A percentile compares a stretch with the other conserved stretches of the same genome.
Conservation (phyloP, 2,797 vertebrate genomes). For the Eurystomus glaucurus region DNA sequence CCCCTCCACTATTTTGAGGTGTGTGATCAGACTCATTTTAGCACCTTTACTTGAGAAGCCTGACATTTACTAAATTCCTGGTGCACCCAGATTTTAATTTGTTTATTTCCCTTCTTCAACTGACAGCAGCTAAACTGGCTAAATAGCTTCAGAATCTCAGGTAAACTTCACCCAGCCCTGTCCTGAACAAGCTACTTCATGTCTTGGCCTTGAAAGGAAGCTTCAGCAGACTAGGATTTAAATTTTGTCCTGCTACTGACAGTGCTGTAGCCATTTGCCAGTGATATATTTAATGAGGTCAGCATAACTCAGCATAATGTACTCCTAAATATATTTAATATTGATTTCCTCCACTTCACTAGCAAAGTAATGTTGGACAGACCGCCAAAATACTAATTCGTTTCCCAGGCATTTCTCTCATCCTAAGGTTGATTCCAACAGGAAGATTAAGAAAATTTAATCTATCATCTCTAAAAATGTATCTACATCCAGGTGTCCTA, state of each 20-base stretch:
- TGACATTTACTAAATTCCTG: background rate
- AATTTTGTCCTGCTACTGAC: background rate
- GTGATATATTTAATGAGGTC: slow-evolving; percentile 62
- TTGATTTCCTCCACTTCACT: slow-evolving; percentile 50
- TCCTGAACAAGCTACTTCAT: background rate
- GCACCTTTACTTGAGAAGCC: background rate
- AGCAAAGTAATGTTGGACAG: background rate
- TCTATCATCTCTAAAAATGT: slow-evolving; percentile 12
- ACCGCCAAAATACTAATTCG: background rate
- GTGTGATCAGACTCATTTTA: background rate
- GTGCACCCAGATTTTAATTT: background rate
- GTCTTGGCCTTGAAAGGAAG: background rate
- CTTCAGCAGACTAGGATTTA: background rate
- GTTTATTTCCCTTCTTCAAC: background rate
- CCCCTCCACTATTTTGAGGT: background rate
- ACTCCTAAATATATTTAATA: slow-evolving; percentile 56
- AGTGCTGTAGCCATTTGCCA: slow-evolving; percentile 19
- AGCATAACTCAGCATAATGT: slow-evolving; percentile 50
- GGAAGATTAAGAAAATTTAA: slow-evolving; percentile 44
- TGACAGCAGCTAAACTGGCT: background rate
- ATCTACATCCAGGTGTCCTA: slow-evolving; percentile 19
- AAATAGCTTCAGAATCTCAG: background rate
- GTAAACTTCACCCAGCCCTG: background rate
- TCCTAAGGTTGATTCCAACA: slow-evolving; percentile 42
- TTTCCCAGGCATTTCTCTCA: slow-evolving; percentile 39